Conservation (phyloP, 2,797 vertebrate species). For the Aeoliscus strigatus region DNA sequence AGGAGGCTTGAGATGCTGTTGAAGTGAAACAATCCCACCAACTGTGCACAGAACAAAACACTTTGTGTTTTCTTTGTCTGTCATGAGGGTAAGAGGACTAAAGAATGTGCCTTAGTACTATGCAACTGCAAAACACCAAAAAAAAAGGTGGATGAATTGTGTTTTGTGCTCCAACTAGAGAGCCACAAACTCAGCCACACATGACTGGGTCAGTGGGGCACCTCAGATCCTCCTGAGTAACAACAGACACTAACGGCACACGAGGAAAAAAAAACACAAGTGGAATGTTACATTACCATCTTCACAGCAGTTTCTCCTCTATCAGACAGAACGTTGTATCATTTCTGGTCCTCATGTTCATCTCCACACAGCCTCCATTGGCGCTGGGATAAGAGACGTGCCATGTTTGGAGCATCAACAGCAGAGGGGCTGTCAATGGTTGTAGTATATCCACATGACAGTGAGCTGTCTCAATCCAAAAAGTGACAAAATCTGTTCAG, state of each 20-base stretch:
- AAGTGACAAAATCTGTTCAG: conserved; percentile 25
- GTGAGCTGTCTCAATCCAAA: conserved; percentile 16
- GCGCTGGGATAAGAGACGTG: conserved; percentile 34
- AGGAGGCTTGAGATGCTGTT: conserved; percentile 38
- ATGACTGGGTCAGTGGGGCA: conserved; percentile 58
- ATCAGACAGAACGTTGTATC: conserved; percentile 45
- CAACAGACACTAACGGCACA: conserved; percentile 5
- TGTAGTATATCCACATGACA: conserved; percentile 52
- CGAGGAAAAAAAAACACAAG: conserved; percentile 7
- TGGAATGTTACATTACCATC: conserved; percentile 68
- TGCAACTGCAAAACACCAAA: no score
- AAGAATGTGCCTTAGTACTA: neutral
- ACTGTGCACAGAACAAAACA: conserved; percentile 38
- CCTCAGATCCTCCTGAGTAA: conserved; percentile 12
- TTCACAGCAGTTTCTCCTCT: conserved; percentile 53
- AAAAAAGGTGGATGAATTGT: no score
- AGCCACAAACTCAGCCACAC: conserved; percentile 10
- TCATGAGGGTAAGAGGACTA: conserved; percentile 8
- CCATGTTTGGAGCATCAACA: conserved; percentile 59
- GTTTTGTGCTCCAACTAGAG: conserved; percentile 10
- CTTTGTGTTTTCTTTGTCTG: conserved; percentile 13
- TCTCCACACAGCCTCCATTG: conserved; percentile 34
- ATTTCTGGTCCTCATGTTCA: conserved; percentile 56
- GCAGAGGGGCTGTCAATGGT: conserved; percentile 16
- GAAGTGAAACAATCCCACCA: conserved; percentile 45